Conservation (phyloP, 2,888 invertebrate species). For the Drosophila helvetica region DNA sequence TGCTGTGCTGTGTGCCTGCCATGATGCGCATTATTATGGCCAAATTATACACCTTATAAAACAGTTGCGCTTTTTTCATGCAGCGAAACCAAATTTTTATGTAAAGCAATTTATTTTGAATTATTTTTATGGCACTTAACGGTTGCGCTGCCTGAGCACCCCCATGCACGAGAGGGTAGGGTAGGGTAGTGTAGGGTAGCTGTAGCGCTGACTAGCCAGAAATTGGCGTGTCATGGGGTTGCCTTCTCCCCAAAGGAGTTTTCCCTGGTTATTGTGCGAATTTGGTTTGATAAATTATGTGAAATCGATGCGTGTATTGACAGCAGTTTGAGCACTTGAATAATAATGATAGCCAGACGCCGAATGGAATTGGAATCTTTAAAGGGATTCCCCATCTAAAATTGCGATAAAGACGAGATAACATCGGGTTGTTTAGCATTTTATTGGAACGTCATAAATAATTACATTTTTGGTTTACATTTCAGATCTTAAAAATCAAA, state of each 20-base stretch:
- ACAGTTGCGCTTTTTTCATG: constrained; percentile 55
- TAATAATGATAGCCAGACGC: not conserved
- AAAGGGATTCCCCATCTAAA: not conserved
- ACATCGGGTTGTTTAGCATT: not conserved
- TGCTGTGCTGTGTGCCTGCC: constrained; percentile 54
- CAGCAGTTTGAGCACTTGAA: not conserved
- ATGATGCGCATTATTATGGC: constrained; percentile 84
- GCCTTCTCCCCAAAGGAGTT: not conserved
- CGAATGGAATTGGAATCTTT: not conserved
- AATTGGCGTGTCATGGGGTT: constrained; percentile 39
- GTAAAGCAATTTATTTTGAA: constrained; percentile 84
- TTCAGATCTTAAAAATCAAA: constrained; percentile 21
- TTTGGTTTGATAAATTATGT: constrained; percentile 25
- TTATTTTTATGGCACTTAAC: constrained; percentile 84
- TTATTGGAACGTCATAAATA: not conserved
- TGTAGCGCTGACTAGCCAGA: constrained; percentile 32
- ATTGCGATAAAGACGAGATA: not conserved
- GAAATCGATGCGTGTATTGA: constrained; percentile 36
- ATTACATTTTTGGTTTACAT: not conserved
- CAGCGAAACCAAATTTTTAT: constrained; percentile 76
- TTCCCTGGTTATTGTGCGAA: constrained; percentile 12
- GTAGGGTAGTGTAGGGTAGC: constrained; percentile 7
- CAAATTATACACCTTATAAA: constrained; percentile 83
- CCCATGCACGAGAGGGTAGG: constrained; percentile 8
- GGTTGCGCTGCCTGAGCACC: constrained; percentile 63